phyloP scores from a whole-genome alignment of 2,797 vertebrate species.

The Notamacropus eugenii region DNA sequence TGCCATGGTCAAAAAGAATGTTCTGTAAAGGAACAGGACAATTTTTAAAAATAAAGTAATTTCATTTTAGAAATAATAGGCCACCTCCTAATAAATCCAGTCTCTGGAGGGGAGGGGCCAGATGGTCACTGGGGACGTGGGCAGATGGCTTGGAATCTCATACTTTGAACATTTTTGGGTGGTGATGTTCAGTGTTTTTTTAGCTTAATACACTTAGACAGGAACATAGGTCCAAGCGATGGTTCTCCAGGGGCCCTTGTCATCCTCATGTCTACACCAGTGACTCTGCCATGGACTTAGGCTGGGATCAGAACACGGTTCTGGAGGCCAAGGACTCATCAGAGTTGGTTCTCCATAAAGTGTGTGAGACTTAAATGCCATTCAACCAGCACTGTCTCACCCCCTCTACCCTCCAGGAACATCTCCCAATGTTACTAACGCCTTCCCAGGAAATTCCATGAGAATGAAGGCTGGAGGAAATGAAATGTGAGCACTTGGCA shows the following conservation, averaged over 20 bases:
- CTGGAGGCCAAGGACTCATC: background rate
- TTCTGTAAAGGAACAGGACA: conserved; percentile 50
- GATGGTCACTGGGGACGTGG: conserved; percentile 38
- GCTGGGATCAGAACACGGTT: conserved; percentile 23
- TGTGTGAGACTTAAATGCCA: conserved; percentile 16
- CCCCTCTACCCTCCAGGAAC: conserved; percentile 58
- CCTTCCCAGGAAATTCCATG: conserved; percentile 41
- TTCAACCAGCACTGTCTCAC: conserved; percentile 22
- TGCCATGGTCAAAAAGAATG: conserved; percentile 30
- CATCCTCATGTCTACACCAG: background rate
- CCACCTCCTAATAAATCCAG: conserved; percentile 49
- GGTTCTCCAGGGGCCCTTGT: conserved; percentile 13
- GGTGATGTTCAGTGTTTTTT: conserved; percentile 33
- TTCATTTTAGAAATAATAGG: conserved; percentile 24
- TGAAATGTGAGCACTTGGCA: conserved; percentile 45
- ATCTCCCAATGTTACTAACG: background rate
- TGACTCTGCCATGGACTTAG: background rate
- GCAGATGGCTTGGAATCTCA: conserved; percentile 25
- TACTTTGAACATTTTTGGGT: conserved; percentile 26
- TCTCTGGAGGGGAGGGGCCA: background rate
- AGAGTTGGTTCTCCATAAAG: conserved; percentile 25
- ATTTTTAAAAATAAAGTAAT: conserved; percentile 63
- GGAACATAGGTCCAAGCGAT: conserved; percentile 15
- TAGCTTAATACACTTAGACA: conserved; percentile 44
- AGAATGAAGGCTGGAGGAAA: conserved; percentile 44